Evolutionary conservation across 1,140 invertebrate species (phyloP).

Genomic region (Camponotus pennsylvanicus): DNA sequence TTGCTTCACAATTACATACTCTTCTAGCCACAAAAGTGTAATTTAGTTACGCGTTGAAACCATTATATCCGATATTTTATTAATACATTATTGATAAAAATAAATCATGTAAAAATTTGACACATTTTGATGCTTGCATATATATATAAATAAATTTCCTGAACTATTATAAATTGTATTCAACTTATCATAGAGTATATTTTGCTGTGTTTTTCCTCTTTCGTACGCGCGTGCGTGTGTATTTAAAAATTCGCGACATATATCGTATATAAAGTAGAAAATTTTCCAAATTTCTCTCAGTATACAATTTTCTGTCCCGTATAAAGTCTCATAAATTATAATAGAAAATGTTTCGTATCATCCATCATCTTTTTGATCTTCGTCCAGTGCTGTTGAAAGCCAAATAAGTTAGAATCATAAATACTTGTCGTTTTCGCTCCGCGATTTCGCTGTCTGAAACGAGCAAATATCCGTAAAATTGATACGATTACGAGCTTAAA

Average conservation of each 20-base stretch:
- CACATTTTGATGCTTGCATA: background rate
- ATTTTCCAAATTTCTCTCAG: background rate
- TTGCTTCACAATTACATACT: conserved; percentile 69
- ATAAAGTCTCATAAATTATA: conserved; percentile 5
- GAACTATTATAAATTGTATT: background rate
- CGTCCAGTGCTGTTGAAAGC: conserved; percentile 23
- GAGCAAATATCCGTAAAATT: conserved; percentile 75
- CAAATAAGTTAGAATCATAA: conserved; percentile 51
- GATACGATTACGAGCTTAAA: conserved; percentile 73
- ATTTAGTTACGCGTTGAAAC: background rate
- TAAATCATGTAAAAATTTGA: background rate
- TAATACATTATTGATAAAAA: background rate
- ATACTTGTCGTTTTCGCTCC: conserved; percentile 57
- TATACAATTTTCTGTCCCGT: background rate
- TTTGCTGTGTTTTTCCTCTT: background rate
- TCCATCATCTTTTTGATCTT: conserved; percentile 29
- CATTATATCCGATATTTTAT: background rate
- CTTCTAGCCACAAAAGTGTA: conserved; percentile 30
- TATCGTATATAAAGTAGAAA: background rate
- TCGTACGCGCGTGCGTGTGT: too few species aligned
- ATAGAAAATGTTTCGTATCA: background rate
- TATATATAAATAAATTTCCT: background rate
- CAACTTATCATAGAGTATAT: background rate
- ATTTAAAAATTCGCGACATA: too few species aligned
- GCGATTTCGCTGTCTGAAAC: conserved; percentile 64